A percentile compares a stretch with the other conserved stretches of the same genome.
phyloP scores from a whole-genome alignment of 2,113 vertebrate species.

The Microcebus lehilahytsara region DNA sequence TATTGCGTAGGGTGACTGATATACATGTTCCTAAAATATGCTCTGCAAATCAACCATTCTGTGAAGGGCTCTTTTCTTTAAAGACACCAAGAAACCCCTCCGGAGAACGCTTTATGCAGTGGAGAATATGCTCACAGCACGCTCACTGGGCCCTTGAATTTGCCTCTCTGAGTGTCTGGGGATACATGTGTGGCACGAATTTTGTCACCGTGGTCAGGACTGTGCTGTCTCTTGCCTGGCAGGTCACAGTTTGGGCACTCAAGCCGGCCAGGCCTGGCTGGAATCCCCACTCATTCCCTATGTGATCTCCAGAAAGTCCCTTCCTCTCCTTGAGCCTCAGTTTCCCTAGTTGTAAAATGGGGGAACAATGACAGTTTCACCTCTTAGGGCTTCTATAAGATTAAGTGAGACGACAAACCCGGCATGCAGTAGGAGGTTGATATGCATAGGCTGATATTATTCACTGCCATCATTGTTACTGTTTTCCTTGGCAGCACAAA shows the following conservation, averaged over 20 bases:
- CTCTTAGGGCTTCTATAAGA: neutral
- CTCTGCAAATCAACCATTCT: neutral
- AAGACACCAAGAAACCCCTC: neutral
- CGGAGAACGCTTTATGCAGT: neutral
- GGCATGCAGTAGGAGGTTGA: neutral
- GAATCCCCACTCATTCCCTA: neutral
- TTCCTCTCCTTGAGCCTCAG: neutral
- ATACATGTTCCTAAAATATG: neutral
- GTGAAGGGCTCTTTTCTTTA: neutral
- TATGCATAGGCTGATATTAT: fast-evolving
- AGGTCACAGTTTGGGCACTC: too few relatives aligned
- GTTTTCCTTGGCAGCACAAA: neutral
- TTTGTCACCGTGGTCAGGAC: fast-evolving
- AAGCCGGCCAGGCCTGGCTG: neutral
- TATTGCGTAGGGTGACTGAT: fast-evolving
- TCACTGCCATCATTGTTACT: neutral
- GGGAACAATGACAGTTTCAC: neutral
- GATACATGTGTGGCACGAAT: fast-evolving
- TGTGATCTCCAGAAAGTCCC: neutral
- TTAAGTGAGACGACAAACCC: fast-evolving
- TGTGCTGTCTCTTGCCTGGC: neutral
- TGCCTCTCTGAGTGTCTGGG: neutral
- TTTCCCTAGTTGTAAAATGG: neutral
- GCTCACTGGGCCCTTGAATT: neutral
- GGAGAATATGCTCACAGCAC: neutral